Evolutionary conservation across 2,888 invertebrate genomes (phyloP), one percentile per base, ranked within the genome.

Genomic region (Macrostomum cliftonense): DNA sequence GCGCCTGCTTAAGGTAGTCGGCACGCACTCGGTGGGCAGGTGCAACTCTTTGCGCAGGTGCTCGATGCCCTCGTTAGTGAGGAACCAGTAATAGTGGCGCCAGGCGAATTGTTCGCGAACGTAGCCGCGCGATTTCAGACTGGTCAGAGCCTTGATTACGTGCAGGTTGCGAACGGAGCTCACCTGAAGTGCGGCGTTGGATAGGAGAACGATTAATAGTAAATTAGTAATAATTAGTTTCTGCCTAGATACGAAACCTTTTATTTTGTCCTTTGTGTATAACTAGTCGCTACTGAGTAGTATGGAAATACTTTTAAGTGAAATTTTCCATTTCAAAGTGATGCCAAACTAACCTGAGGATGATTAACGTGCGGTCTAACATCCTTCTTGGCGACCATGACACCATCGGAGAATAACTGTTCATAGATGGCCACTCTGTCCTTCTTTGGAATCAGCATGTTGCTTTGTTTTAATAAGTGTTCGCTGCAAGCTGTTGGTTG

Each of bases 41-140:
- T 97, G 91, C 56, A 99, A 78, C 74, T 83, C 28, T 43, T 83
- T 83, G 57, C 97, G 78, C 57, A 99, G 75, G 72, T 88, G 95
- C 70, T 87, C 85, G 69, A 97, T 95, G 59, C 97, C 97, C 65
- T 93, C 88, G 70, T 97, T 95, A 57, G 91, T 97, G 59, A 97
- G 76, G 73, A 88, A 89, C 93, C 95, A 99, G 72, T 99, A 99
- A 65, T 85, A 97, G 72, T 97, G 95, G 64, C 95, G 80, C 97
- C 97, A 99, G 4, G 95, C 93, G 73, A 97, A 97, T 74, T 97
- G 95, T 77, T 97, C 95, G 71, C 84, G 87, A n/a, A 97, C 97
- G 65, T 81, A 84, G 52, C 93, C 95, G 70, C 84, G 79, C 2
- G 95, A 95, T 73, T 91, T 91, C 59, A 99, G 75, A 11, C 88